A percentile compares a stretch with the other conserved stretches of the same genome.
These are phyloP conservation scores for Bradynema listronoti DNA, from an alignment of 1,140 invertebrate species.

Conservation along the genomic window DNA sequence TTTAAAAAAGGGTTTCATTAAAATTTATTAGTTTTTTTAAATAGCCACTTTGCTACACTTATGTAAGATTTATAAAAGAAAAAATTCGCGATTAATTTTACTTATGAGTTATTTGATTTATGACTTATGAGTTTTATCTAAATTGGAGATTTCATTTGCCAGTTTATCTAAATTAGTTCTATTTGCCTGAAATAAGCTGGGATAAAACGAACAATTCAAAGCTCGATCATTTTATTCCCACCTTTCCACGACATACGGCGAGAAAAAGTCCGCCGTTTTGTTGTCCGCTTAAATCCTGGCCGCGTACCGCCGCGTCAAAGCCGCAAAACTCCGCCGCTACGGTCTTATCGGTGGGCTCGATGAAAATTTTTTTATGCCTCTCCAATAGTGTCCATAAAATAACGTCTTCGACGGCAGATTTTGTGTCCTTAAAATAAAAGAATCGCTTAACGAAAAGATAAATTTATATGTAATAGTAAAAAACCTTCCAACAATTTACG, in stretches of 20 bases:
- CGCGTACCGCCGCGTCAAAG: slow-evolving; percentile 36
- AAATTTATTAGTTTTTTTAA: too few species aligned
- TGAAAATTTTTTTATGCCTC: slow-evolving; percentile 33
- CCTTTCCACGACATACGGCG: slow-evolving; percentile 90
- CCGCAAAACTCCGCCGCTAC: slow-evolving; percentile 32
- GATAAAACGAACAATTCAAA: not conserved
- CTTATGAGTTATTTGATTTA: too few species aligned
- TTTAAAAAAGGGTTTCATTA: too few species aligned
- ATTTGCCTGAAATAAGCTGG: too few species aligned
- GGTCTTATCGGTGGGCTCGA: slow-evolving; percentile 45
- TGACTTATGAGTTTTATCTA: too few species aligned
- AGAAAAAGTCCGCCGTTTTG: slow-evolving; percentile 87
- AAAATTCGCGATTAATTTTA: too few species aligned
- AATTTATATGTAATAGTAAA: not conserved
- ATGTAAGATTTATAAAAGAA: too few species aligned
- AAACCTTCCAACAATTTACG: slow-evolving; percentile 42
- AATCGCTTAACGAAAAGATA: not conserved
- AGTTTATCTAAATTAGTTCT: too few species aligned
- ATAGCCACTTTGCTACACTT: too few species aligned
- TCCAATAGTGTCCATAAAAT: slow-evolving; percentile 3
- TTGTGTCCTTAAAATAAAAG: not conserved
- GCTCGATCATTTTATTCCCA: slow-evolving; percentile 24
- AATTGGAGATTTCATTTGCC: too few species aligned
- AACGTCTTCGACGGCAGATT: not conserved
- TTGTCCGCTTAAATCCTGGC: not conserved